Conservation (phyloP, 2,797 vertebrate genomes). For the Acanthurus tractus region DNA sequence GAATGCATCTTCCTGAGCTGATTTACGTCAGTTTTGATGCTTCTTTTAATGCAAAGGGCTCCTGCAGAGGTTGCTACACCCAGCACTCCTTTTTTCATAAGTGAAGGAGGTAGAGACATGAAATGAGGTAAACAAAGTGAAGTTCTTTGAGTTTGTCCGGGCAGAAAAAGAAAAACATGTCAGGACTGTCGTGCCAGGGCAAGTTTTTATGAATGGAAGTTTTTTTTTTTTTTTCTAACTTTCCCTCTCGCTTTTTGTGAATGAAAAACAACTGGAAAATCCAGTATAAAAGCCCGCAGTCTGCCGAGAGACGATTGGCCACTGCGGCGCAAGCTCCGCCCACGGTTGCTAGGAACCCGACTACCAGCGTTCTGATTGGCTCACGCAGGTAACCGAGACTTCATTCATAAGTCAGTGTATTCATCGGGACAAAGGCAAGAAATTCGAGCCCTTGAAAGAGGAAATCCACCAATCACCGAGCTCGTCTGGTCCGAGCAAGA, state of each 20-base stretch:
- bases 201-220: conserved; percentile 90
- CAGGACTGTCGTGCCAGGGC: conserved; percentile 82
- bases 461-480: conserved; percentile 86
- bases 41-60: conserved; percentile 37
- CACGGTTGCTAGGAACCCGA: conserved; percentile 70
- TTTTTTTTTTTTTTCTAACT: conserved; percentile 70
- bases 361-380: conserved; percentile 76
- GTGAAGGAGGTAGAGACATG: conserved; percentile 22
- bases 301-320: conserved; percentile 74
- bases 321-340: conserved; percentile 68
- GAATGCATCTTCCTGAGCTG: conserved; percentile 51
- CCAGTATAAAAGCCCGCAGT: conserved; percentile 72
- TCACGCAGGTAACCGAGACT: conserved; percentile 72
- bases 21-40: conserved; percentile 42
- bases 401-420: conserved; percentile 89
- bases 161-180: conserved; percentile 75
- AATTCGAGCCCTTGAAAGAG: conserved; percentile 87
- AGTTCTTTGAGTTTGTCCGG: too few species aligned
- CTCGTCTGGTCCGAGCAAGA: conserved; percentile 69
- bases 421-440: conserved; percentile 86
- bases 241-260: conserved; percentile 84
- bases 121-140: conserved; percentile 69
- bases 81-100: conserved; percentile 19
- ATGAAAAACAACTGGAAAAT: conserved; percentile 92
- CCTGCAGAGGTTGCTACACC: conserved; percentile 16